Evolutionary conservation across 2,113 vertebrate genomes (phyloP).

Genomic region (Pardalotus punctatus): DNA sequence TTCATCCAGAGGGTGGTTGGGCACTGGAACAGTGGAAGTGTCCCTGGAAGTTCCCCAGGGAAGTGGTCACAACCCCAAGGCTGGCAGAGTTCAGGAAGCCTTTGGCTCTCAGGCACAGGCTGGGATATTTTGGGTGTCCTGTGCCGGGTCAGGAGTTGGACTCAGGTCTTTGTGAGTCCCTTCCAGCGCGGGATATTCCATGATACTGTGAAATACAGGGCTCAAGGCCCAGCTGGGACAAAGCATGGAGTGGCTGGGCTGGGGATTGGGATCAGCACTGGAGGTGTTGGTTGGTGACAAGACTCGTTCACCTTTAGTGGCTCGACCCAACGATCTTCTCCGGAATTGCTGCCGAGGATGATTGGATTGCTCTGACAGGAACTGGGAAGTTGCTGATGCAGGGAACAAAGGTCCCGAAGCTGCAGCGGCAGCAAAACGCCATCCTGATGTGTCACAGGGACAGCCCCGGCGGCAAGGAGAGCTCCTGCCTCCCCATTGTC

Average conservation of each 20-base stretch:
- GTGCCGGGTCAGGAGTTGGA: background rate
- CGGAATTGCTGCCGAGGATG: background rate
- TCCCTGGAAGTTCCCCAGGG: background rate
- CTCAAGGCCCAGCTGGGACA: background rate
- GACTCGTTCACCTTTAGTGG: background rate
- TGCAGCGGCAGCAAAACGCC: background rate
- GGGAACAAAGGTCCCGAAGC: background rate
- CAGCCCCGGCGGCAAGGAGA: background rate
- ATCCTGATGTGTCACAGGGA: background rate
- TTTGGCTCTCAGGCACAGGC: background rate
- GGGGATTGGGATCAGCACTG: background rate
- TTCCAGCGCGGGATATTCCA: background rate
- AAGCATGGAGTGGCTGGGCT: background rate
- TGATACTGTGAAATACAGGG: background rate
- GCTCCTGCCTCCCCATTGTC: background rate
- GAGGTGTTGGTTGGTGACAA: background rate
- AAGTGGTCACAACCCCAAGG: background rate
- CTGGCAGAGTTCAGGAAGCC: background rate
- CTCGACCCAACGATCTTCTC: background rate
- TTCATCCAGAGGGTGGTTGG: background rate
- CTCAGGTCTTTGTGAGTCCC: background rate
- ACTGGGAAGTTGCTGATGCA: background rate
- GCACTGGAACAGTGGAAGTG: background rate
- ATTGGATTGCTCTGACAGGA: constrained; percentile 5
- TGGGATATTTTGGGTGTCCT: background rate